A percentile compares a stretch with the other conserved stretches of the same genome.
Evolutionary conservation across 2,888 invertebrate genomes (phyloP).

Genomic region (Sesia apiformis): DNA sequence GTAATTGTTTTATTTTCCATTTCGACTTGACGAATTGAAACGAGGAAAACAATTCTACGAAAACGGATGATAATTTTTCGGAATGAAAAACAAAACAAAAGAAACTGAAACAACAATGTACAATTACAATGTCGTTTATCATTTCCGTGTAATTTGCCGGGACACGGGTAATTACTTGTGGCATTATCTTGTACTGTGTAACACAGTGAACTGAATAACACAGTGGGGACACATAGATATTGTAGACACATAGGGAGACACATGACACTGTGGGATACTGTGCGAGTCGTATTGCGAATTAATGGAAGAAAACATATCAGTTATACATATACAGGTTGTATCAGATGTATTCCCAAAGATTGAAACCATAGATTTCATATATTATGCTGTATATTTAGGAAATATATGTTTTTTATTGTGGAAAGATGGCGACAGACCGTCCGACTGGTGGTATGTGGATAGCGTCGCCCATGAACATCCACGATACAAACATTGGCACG

Average conservation of each 20-base stretch:
- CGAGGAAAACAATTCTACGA: neutral
- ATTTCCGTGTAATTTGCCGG: constrained; percentile 34
- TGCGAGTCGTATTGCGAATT: too few relatives aligned
- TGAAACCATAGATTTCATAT: too few relatives aligned
- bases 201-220: too few relatives aligned
- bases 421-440: neutral
- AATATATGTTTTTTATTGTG: too few relatives aligned
- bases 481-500: too few relatives aligned
- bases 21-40: neutral
- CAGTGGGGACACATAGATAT: too few relatives aligned
- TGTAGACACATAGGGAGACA: too few relatives aligned
- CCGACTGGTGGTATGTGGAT: neutral
- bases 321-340: too few relatives aligned
- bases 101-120: constrained; percentile 15
- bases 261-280: too few relatives aligned
- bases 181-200: neutral
- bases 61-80: neutral
- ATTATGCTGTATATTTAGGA: too few relatives aligned
- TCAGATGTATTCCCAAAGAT: too few relatives aligned
- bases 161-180: neutral
- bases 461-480: neutral
- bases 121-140: constrained; percentile 39
- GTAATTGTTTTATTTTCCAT: neutral
- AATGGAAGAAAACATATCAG: too few relatives aligned
- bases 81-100: constrained; percentile 3